These are phyloP conservation scores for Petrolisthes cinctipes DNA, from an alignment of 2,888 invertebrate genomes.

Conservation along the genomic window DNA sequence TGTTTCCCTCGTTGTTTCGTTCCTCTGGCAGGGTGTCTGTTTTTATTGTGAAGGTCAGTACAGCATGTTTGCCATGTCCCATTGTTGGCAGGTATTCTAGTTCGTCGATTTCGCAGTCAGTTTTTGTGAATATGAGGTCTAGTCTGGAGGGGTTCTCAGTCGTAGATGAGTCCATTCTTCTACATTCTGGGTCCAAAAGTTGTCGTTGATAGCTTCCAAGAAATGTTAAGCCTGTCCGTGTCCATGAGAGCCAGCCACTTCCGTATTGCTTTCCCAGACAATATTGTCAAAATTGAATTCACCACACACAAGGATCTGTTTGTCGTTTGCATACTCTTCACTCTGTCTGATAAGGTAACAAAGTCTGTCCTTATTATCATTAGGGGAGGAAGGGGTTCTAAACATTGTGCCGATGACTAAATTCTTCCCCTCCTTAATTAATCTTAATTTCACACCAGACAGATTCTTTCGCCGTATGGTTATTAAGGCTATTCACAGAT, in stretches of 20 bases:
- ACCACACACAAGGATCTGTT: no score
- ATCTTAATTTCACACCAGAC: no score
- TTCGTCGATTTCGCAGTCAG: slow-evolving; percentile 6
- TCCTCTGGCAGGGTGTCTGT: neutral
- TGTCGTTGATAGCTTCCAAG: neutral
- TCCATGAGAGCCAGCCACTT: neutral
- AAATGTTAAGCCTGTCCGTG: neutral
- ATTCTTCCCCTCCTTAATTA: neutral
- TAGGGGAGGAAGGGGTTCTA: no score
- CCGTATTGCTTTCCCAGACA: no score
- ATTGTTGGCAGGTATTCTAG: neutral
- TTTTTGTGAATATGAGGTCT: slow-evolving; percentile 24
- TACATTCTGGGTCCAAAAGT: neutral
- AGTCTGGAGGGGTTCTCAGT: slow-evolving; percentile 28
- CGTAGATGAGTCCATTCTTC: neutral
- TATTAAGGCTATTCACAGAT: no score
- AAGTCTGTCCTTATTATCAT: neutral
- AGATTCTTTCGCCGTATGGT: no score
- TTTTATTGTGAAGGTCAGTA: neutral
- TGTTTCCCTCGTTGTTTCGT: slow-evolving; percentile 8
- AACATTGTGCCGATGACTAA: neutral
- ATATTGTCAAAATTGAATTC: no score
- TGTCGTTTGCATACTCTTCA: no score
- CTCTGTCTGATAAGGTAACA: neutral
- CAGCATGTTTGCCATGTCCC: slow-evolving; percentile 3